Percentiles rank a stretch among this genome's conserved stretches.
Conservation (phyloP, 2,113 vertebrate genomes). For the Craseonycteris thonglongyai region DNA sequence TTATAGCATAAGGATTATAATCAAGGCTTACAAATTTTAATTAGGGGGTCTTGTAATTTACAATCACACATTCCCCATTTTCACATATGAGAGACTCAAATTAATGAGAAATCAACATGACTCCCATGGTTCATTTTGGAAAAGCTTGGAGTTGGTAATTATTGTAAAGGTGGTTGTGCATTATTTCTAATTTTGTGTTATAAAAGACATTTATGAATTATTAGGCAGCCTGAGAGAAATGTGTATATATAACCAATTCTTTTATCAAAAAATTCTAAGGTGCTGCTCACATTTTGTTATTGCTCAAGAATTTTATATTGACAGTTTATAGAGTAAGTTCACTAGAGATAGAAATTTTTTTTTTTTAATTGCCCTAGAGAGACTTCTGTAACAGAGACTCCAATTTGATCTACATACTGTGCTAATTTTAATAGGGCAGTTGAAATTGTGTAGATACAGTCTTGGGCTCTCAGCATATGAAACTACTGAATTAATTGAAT, state of each 20-base stretch:
- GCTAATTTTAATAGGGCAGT: background rate
- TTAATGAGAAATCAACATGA: background rate
- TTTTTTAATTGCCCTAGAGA: background rate
- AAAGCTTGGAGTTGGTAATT: background rate
- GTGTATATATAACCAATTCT: background rate
- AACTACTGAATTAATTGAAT: conserved; percentile 10
- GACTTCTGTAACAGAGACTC: background rate
- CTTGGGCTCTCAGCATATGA: background rate
- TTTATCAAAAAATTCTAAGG: background rate
- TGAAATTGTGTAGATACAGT: background rate
- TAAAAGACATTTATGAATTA: background rate
- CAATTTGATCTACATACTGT: background rate
- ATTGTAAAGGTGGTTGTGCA: background rate
- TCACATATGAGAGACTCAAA: background rate
- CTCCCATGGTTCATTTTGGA: background rate
- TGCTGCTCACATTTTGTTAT: background rate
- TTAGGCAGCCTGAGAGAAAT: background rate
- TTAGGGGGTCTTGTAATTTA: background rate
- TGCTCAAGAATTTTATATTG: conserved; percentile 1
- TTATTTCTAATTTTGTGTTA: background rate
- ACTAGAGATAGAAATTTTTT: background rate
- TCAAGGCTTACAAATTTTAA: background rate
- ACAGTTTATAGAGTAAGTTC: background rate
- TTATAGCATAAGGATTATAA: background rate
- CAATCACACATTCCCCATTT: background rate